These are phyloP conservation scores for Synchiropus splendidus DNA, from an alignment of 2,113 vertebrate species.

Conservation along the genomic window DNA sequence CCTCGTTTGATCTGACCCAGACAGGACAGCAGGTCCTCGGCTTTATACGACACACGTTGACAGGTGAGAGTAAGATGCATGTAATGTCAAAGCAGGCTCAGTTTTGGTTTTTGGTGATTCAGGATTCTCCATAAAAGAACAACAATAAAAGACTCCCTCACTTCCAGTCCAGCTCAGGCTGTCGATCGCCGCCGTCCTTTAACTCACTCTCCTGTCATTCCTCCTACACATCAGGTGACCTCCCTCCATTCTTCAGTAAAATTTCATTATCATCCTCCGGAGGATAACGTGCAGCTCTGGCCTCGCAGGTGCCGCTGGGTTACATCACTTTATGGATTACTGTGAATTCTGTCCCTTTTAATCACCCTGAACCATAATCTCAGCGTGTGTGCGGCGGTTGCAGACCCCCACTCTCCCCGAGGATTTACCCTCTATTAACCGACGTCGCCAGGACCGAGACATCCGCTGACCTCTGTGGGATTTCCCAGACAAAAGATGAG, in stretches of 20 bases:
- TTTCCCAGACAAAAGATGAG: slow-evolving; percentile 6
- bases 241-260: slow-evolving; percentile 24
- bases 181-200: slow-evolving; percentile 13
- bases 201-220: slow-evolving; percentile 5
- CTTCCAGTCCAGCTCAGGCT: too few relatives aligned
- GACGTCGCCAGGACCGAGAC: slow-evolving; percentile 5
- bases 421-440: slow-evolving; percentile 35
- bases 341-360: slow-evolving; percentile 24
- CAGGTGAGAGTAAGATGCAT: too few relatives aligned
- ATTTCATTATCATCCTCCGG: slow-evolving; percentile 32
- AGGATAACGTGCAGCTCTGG: slow-evolving; percentile 9
- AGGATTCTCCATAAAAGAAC: too few relatives aligned
- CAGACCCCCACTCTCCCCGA: slow-evolving; percentile 16
- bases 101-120: too few relatives aligned
- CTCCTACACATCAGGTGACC: slow-evolving; percentile 8
- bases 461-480: slow-evolving; percentile 12
- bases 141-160: too few relatives aligned
- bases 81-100: too few relatives aligned
- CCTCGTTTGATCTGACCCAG: too few relatives aligned
- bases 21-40: too few relatives aligned
- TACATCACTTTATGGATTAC: slow-evolving; percentile 47
- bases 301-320: slow-evolving; percentile 30
- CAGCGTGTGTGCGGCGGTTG: slow-evolving; percentile 27
- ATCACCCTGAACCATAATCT: slow-evolving; percentile 31
- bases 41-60: too few relatives aligned